Percentiles rank a stretch among this genome's conserved stretches.
Evolutionary conservation across 2,888 invertebrate species (phyloP).

Genomic region (Blera fallax): DNA sequence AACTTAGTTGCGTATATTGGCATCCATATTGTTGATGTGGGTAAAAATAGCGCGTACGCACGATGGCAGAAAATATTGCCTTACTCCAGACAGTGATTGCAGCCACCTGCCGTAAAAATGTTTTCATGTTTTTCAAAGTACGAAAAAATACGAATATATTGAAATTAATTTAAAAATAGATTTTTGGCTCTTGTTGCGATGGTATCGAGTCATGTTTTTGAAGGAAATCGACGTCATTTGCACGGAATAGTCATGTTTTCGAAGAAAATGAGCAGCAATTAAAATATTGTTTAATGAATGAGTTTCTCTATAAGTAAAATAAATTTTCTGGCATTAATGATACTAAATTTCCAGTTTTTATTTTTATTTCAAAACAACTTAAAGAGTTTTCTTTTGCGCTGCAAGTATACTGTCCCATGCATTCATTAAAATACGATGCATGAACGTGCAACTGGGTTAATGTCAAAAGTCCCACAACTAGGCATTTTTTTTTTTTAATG

Average conservation of each 20-base stretch:
- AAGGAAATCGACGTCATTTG: too few species aligned
- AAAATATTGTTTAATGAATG: constrained; percentile 20
- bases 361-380: constrained; percentile 19
- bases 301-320: neutral
- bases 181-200: constrained; percentile 9
- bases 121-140: constrained; percentile 4
- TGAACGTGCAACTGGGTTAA: constrained; percentile 65
- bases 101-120: constrained; percentile 43
- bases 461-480: constrained; percentile 62
- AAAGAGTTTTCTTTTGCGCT: constrained; percentile 13
- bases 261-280: constrained; percentile 39
- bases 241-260: too few species aligned
- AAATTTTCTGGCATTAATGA: constrained; percentile 20
- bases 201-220: constrained; percentile 2
- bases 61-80: neutral
- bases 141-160: constrained; percentile 26
- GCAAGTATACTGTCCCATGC: neutral
- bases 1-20: neutral
- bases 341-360: neutral
- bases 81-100: constrained; percentile 53
- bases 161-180: constrained; percentile 36
- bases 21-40: neutral
- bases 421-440: constrained; percentile 62
- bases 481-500: neutral
- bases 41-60: constrained; percentile 31